These are phyloP conservation scores for Callipepla squamata DNA, from an alignment of 2,113 vertebrate species.

Conservation along the genomic window DNA sequence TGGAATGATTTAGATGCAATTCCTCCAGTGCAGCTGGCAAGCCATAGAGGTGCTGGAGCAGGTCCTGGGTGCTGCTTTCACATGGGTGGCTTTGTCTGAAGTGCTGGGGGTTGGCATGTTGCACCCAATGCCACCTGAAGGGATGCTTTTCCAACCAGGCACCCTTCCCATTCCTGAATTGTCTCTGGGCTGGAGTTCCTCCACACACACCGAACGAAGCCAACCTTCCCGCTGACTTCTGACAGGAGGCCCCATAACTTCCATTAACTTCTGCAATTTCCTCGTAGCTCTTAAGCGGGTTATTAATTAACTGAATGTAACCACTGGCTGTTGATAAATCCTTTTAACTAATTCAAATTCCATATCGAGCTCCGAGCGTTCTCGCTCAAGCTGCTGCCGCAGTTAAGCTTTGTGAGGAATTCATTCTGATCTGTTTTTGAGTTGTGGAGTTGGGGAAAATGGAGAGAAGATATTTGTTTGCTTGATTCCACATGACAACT, in stretches of 20 bases:
- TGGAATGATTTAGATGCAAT: background rate
- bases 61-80: background rate
- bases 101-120: rapidly evolving
- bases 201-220: background rate
- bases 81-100: background rate
- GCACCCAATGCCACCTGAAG: background rate
- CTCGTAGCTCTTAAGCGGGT: conserved; percentile 63
- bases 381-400: background rate
- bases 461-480: conserved; percentile 73
- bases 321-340: conserved; percentile 67
- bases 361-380: background rate
- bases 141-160: background rate
- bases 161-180: background rate
- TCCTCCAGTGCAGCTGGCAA: background rate
- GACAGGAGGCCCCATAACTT: conserved; percentile 37
- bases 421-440: conserved; percentile 45
- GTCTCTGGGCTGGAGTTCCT: background rate
- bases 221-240: background rate
- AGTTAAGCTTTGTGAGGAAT: conserved; percentile 47
- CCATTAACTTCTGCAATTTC: conserved; percentile 69
- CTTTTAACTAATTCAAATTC: conserved; percentile 64
- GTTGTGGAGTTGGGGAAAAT: background rate
- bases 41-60: background rate
- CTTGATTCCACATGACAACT: conserved; percentile 79
- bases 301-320: conserved; percentile 77